A percentile compares a stretch with the other conserved stretches of the same genome.
These are phyloP conservation scores for Falco biarmicus DNA, from an alignment of 2,797 vertebrate species.

Conservation along the genomic window DNA sequence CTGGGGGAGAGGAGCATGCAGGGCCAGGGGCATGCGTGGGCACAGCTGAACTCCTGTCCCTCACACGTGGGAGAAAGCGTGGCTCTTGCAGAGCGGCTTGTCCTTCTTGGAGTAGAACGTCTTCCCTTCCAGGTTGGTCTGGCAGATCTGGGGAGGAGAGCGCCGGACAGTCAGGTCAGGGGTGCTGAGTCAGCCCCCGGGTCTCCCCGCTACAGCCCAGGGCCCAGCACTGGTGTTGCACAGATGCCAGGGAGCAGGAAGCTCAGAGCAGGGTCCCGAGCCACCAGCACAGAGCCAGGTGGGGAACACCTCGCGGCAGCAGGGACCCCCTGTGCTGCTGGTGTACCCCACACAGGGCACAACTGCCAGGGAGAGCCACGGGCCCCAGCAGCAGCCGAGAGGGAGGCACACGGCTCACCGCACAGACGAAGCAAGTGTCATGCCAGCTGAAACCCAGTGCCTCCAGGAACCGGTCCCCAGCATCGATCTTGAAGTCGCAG, in stretches of 20 bases:
- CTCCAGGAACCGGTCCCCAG: conserved; percentile 97
- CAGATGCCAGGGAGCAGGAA: background rate
- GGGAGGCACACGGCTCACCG: conserved; percentile 82
- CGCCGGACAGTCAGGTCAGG: background rate
- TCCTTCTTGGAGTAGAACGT: conserved; percentile 99
- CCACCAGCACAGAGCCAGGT: background rate
- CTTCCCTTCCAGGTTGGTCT: conserved; percentile 99
- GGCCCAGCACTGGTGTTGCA: background rate
- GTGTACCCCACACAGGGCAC: accelerated
- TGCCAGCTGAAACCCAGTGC: conserved; percentile 99
- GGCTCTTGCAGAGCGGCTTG: conserved; percentile 99
- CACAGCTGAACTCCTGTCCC: background rate
- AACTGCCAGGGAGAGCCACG: accelerated
- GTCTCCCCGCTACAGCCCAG: accelerated
- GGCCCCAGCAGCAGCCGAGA: background rate
- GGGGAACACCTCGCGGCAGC: background rate
- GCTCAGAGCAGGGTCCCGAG: background rate
- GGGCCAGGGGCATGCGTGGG: background rate
- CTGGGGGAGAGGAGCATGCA: conserved; percentile 28
- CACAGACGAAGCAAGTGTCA: conserved; percentile 97
- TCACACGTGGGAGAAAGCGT: conserved; percentile 96
- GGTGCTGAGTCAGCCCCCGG: background rate
- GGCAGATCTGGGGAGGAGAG: conserved; percentile 89
- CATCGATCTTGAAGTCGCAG: conserved; percentile 99
- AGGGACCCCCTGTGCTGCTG: background rate